Evolutionary conservation across 2,797 vertebrate species (phyloP), one percentile per base, ranked within the genome.

Genomic region (Melopsittacus undulatus): DNA sequence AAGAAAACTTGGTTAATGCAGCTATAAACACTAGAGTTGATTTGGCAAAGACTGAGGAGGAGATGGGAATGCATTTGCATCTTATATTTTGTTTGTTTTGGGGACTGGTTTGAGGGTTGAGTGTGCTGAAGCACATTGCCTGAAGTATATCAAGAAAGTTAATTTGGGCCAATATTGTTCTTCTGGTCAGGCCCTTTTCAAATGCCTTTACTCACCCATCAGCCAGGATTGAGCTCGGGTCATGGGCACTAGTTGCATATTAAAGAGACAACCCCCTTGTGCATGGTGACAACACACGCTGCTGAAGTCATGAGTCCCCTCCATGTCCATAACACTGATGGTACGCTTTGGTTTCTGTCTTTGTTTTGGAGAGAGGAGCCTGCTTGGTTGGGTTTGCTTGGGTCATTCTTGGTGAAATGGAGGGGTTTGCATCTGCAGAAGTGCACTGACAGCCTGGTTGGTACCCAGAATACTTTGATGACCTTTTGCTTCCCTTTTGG

Each of bases 401-500:
- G n/a, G 27, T 51, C 24, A 4, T 63, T 87, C 13, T 45, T 81
- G 57, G 23, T 91, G 89, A 81, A 95, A 34, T 10, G 27, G 40
- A 70, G 36, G 16, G 15, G 13, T 62, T 66, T 59, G 36, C 32
- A 10, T 72, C 75, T 89, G 73, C 64, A 84, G 67, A 90, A 24
- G 26, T 59, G 29, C 13, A 13, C 77, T 15, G 59, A 59, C 26
- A 11, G 7, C 46, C 79, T 56, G 63, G 40, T 77, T 56, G 63
- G 40, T 77, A 90, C 70, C 66, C 4, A 4, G 78, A 80, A 40
- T 61, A 68, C 30, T 48, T 30, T 66, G 48, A 56, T 90, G 83
- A 73, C 54, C 57, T 95, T 90, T 94, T 70, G 27, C 66, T 94
- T 91, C 88, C 78, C 38, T 87, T 82, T 49, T 83, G 77, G 67